Percentiles rank a stretch among this genome's conserved stretches.
These are phyloP conservation scores for Chlorops oryzae DNA, from an alignment of 1,140 invertebrate genomes.

Conservation along the genomic window DNA sequence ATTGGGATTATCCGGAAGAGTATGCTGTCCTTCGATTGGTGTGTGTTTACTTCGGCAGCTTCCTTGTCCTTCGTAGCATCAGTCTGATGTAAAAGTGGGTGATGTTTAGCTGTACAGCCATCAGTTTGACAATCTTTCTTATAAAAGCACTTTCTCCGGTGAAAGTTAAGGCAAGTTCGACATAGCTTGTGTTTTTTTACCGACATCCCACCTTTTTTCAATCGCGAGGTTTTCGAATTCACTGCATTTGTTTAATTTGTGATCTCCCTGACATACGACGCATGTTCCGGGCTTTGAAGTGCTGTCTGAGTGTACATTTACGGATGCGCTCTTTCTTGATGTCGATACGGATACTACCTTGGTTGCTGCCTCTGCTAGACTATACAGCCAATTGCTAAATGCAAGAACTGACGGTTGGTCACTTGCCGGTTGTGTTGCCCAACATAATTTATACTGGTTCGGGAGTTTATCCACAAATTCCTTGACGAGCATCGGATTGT, in stretches of 20 bases:
- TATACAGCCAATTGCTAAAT: background rate
- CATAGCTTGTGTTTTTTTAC: constrained; percentile 5
- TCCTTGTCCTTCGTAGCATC: background rate
- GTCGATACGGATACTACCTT: no score
- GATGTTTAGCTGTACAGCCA: constrained; percentile 5
- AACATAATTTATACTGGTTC: constrained; percentile 4
- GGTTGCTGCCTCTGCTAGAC: no score
- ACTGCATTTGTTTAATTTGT: constrained; percentile 1
- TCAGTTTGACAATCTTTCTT: constrained; percentile 5
- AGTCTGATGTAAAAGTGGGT: constrained; percentile 2
- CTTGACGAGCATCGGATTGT: constrained; percentile 6
- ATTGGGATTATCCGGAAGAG: no score
- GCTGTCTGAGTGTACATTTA: constrained; percentile 1
- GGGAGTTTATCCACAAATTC: constrained; percentile 8
- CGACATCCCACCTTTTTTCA: background rate
- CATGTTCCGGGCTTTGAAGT: background rate
- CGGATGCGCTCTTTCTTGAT: background rate
- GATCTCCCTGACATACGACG: no score
- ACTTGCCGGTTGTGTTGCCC: constrained; percentile 4
- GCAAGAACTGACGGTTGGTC: background rate
- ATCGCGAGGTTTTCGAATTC: background rate
- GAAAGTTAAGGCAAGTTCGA: no score
- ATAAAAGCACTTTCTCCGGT: background rate
- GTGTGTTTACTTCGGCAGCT: background rate
- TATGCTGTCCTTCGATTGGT: no score